Evolutionary conservation across 2,113 vertebrate species (phyloP).

Genomic region (Callocephalon fimbriatum): DNA sequence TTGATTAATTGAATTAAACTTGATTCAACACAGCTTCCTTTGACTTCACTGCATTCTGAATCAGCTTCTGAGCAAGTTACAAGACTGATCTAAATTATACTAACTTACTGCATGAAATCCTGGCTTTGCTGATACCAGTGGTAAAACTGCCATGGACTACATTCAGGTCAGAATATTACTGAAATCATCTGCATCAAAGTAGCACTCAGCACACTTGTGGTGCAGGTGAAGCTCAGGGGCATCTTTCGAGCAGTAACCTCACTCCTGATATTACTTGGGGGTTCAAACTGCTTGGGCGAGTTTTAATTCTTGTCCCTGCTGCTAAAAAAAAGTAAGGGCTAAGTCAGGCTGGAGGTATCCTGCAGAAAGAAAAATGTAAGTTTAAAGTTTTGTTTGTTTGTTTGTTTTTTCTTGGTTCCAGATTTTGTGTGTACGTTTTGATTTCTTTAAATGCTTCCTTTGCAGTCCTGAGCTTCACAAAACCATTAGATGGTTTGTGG

Average conservation of each 20-base stretch:
- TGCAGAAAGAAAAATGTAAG: not conserved
- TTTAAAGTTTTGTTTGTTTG: rapidly evolving
- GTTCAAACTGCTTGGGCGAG: not conserved
- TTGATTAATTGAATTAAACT: not conserved
- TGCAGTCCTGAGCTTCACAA: not conserved
- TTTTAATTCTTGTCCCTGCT: not conserved
- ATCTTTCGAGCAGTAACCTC: not conserved
- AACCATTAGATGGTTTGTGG: not conserved
- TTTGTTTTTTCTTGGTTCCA: not conserved
- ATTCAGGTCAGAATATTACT: not conserved
- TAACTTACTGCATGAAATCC: not conserved
- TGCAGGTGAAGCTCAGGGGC: not conserved
- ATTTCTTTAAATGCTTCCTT: not conserved
- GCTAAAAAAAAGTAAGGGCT: not conserved
- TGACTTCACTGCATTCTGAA: not conserved
- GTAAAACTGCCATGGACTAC: not conserved
- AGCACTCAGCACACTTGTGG: not conserved
- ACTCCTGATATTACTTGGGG: not conserved
- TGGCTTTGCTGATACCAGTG: not conserved
- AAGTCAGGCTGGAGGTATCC: not conserved
- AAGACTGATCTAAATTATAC: not conserved
- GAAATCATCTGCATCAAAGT: not conserved
- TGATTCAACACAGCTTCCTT: not conserved
- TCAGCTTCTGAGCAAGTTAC: not conserved
- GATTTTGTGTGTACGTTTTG: not conserved